A percentile compares a stretch with the other conserved stretches of the same genome.
phyloP scores from a whole-genome alignment of 2,888 invertebrate genomes.

The Lacanobia oleracea region DNA sequence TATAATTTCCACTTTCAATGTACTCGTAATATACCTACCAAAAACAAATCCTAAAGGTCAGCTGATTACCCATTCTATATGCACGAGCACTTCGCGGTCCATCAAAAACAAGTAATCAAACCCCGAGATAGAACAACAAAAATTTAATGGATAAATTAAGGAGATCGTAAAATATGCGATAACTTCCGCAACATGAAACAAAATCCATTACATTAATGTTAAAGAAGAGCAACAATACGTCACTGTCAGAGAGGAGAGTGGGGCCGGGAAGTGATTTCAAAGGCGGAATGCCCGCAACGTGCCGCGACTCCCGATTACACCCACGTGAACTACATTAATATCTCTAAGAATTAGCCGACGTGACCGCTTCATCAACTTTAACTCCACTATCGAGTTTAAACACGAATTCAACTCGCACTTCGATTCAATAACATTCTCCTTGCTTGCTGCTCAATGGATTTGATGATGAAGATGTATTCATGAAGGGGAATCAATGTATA shows the following conservation, averaged over 20 bases:
- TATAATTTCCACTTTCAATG: no score
- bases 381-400: constrained; percentile 69
- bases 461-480: constrained; percentile 3
- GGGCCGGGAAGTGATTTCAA: constrained; percentile 88
- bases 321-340: constrained; percentile 85
- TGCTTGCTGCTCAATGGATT: constrained; percentile 26
- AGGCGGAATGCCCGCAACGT: constrained; percentile 87
- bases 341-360: constrained; percentile 84
- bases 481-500: neutral
- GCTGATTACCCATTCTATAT: constrained; percentile 38
- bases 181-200: constrained; percentile 86
- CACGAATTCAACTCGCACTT: constrained; percentile 52
- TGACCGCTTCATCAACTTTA: constrained; percentile 75
- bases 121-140: constrained; percentile 61
- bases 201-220: constrained; percentile 89
- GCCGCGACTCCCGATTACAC: constrained; percentile 81
- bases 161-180: constrained; percentile 82
- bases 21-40: constrained; percentile 2
- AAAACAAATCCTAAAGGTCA: constrained; percentile 27
- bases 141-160: constrained; percentile 75
- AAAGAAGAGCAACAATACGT: constrained; percentile 89
- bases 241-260: constrained; percentile 85
- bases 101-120: constrained; percentile 47
- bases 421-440: constrained; percentile 54
- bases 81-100: constrained; percentile 36